Evolutionary conservation across 2,888 invertebrate genomes (phyloP).

Genomic region (Platynereis dumerilii): DNA sequence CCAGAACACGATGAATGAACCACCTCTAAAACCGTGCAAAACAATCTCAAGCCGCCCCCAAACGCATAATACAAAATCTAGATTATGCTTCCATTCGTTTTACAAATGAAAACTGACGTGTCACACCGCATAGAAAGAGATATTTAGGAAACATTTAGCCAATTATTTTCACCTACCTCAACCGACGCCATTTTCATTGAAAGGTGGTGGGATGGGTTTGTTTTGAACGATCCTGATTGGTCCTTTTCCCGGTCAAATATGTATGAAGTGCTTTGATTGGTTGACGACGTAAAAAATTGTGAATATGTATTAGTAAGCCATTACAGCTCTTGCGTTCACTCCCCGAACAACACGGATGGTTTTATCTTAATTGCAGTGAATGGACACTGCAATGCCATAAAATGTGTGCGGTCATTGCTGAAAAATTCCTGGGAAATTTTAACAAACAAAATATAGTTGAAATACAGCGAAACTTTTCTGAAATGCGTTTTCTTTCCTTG

Average conservation of each 20-base stretch:
- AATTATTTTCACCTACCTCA: constrained; percentile 44
- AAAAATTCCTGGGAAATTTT: too few species aligned
- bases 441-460: too few species aligned
- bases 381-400: too few species aligned
- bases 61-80: not conserved
- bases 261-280: constrained; percentile 8
- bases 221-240: constrained; percentile 28
- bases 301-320: constrained; percentile 21
- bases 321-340: constrained; percentile 8
- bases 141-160: not conserved
- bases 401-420: too few species aligned
- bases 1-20: too few species aligned
- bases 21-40: too few species aligned
- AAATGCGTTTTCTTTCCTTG: too few species aligned
- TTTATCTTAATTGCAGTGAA: too few species aligned
- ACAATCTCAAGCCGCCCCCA: too few species aligned
- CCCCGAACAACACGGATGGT: too few species aligned
- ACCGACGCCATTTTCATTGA: constrained; percentile 52
- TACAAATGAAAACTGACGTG: too few species aligned
- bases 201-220: constrained; percentile 20
- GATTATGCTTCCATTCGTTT: not conserved
- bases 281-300: constrained; percentile 11
- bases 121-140: not conserved
- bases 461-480: too few species aligned
- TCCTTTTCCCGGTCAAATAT: constrained; percentile 10